Conservation (phyloP, 1,140 invertebrate species). For the Camponotus pennsylvanicus region DNA sequence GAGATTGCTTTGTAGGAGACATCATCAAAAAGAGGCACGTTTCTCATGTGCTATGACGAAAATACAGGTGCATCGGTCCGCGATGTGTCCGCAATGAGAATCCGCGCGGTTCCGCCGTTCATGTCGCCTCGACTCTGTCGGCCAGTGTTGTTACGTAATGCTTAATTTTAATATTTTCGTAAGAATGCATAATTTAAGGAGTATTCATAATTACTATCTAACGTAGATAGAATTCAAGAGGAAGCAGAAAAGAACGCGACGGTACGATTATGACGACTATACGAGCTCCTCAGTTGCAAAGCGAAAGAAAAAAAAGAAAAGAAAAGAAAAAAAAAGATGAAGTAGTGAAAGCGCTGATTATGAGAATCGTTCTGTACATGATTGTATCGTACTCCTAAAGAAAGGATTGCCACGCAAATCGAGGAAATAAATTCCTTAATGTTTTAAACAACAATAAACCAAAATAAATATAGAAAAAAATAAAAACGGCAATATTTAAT, state of each 20-base stretch:
- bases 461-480: not conserved
- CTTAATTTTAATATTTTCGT: conserved; percentile 65
- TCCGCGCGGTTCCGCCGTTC: conserved; percentile 57
- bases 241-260: conserved; percentile 52
- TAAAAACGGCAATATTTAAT: not conserved
- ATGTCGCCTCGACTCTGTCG: conserved; percentile 56
- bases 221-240: conserved; percentile 56
- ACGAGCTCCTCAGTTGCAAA: conserved; percentile 46
- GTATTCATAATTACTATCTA: conserved; percentile 68
- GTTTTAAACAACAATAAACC: not conserved
- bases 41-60: conserved; percentile 11
- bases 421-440: conserved; percentile 1
- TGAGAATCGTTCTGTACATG: conserved; percentile 56
- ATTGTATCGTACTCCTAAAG: conserved; percentile 26
- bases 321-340: conserved; percentile 20
- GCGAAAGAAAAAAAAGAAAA: not conserved
- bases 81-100: conserved; percentile 5
- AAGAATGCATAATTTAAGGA: conserved; percentile 53
- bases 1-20: conserved; percentile 31
- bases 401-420: not conserved
- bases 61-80: conserved; percentile 7
- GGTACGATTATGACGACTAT: conserved; percentile 66
- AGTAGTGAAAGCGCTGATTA: conserved; percentile 24
- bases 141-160: conserved; percentile 63
- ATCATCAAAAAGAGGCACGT: conserved; percentile 43